A percentile compares a stretch with the other conserved stretches of the same genome.
Evolutionary conservation across 2,113 vertebrate species (phyloP).

Genomic region (Sphyrna mokarran): DNA sequence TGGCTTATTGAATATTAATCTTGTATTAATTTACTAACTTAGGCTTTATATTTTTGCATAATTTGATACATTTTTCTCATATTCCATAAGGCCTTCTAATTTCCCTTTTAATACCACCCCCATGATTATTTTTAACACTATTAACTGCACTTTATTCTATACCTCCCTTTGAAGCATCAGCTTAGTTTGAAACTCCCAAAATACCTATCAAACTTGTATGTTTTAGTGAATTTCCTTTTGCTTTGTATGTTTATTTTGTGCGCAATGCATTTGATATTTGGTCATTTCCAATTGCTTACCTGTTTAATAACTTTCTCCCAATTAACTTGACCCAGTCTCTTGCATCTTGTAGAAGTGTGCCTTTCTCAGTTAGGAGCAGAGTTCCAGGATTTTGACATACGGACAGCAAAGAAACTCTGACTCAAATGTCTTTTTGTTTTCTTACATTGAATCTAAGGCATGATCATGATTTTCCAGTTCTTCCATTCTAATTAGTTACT

Average conservation of each 20-base stretch:
- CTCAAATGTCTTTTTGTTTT: background rate
- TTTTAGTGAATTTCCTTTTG: background rate
- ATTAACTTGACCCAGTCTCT: background rate
- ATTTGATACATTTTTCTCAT: background rate
- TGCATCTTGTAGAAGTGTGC: background rate
- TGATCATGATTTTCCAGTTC: background rate
- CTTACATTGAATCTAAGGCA: background rate
- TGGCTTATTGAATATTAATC: no score
- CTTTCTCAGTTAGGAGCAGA: background rate
- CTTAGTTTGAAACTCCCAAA: background rate
- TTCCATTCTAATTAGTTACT: background rate
- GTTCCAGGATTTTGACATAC: no score
- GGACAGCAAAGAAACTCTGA: background rate
- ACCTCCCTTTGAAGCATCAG: background rate
- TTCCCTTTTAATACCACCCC: background rate
- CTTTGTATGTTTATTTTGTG: background rate
- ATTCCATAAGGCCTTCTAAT: background rate
- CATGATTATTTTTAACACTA: background rate
- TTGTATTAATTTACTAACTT: background rate
- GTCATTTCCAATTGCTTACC: background rate
- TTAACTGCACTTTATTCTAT: background rate
- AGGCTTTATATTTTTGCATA: background rate
- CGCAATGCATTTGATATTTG: background rate
- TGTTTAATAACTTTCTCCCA: background rate
- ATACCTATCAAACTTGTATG: background rate